phyloP scores from a whole-genome alignment of 2,888 invertebrate genomes.

The Tromatobia lineatoria region DNA sequence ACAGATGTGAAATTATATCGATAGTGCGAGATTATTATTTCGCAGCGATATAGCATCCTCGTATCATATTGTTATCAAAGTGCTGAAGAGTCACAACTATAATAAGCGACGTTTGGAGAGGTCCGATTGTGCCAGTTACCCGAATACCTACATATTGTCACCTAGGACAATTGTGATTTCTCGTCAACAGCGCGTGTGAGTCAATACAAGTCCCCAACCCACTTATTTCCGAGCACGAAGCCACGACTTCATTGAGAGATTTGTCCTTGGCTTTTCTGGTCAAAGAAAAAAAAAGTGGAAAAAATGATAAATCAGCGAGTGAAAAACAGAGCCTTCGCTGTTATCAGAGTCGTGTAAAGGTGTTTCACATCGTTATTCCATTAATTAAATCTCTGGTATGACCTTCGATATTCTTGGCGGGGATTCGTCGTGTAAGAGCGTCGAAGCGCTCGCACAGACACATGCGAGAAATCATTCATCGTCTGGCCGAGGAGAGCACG shows the following conservation, averaged over 20 bases:
- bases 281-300: too few relatives aligned
- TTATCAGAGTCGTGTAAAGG: constrained; percentile 35
- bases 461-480: constrained; percentile 56
- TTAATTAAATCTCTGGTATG: constrained; percentile 57
- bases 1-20: neutral
- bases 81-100: neutral
- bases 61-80: neutral
- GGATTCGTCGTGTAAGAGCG: neutral
- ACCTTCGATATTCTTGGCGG: constrained; percentile 31
- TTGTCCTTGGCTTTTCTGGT: constrained; percentile 6
- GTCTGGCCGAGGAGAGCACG: constrained; percentile 25
- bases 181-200: constrained; percentile 20
- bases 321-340: constrained; percentile 1
- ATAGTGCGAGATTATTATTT: constrained; percentile 45
- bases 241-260: neutral
- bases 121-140: constrained; percentile 60
- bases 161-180: constrained; percentile 57
- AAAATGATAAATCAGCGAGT: constrained; percentile 12
- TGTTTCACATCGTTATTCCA: constrained; percentile 37
- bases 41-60: constrained; percentile 38
- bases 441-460: constrained; percentile 12
- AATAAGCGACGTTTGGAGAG: neutral
- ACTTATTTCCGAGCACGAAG: constrained; percentile 10
- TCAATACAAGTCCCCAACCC: neutral
- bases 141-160: constrained; percentile 63